Evolutionary conservation across 2,797 vertebrate species (phyloP).

Genomic region (Alauda arvensis): DNA sequence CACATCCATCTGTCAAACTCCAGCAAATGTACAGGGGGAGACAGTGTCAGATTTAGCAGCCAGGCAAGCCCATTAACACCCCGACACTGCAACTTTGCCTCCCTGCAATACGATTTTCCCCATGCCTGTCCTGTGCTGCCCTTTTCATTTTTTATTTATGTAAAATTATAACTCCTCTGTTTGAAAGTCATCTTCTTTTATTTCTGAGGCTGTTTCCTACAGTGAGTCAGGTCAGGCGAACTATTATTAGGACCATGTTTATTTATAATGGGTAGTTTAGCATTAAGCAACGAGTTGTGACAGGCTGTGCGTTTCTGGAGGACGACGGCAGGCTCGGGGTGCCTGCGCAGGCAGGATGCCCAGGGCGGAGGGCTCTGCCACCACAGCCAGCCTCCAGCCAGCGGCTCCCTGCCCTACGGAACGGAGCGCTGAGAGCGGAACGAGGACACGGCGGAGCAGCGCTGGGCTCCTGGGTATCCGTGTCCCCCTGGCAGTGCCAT

Average conservation of each 20-base stretch:
- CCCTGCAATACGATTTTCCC: neutral
- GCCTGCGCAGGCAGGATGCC: neutral
- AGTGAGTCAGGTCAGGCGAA: slow-evolving; percentile 54
- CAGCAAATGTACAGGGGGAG: neutral
- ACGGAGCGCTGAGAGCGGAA: fast-evolving
- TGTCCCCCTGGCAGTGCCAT: fast-evolving
- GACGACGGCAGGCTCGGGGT: slow-evolving; percentile 1
- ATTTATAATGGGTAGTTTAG: slow-evolving; percentile 64
- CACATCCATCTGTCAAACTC: slow-evolving; percentile 24
- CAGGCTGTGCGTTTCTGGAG: slow-evolving; percentile 36
- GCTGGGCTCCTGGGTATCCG: fast-evolving
- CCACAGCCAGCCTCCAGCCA: neutral
- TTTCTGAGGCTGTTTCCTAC: slow-evolving; percentile 48
- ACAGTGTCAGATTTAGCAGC: slow-evolving; percentile 16
- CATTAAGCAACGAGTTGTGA: slow-evolving; percentile 48
- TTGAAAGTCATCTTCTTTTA: slow-evolving; percentile 49
- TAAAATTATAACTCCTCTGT: slow-evolving; percentile 17
- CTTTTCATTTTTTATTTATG: slow-evolving; percentile 49
- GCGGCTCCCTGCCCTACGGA: neutral
- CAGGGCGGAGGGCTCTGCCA: neutral
- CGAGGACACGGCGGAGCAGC: neutral
- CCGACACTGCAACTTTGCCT: neutral
- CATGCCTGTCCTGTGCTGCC: slow-evolving; percentile 3
- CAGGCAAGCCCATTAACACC: slow-evolving; percentile 11
- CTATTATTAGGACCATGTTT: slow-evolving; percentile 70